Base-by-base conservation (phyloP, 2,888 invertebrate genomes). In the Odontocolon sp. region DNA sequence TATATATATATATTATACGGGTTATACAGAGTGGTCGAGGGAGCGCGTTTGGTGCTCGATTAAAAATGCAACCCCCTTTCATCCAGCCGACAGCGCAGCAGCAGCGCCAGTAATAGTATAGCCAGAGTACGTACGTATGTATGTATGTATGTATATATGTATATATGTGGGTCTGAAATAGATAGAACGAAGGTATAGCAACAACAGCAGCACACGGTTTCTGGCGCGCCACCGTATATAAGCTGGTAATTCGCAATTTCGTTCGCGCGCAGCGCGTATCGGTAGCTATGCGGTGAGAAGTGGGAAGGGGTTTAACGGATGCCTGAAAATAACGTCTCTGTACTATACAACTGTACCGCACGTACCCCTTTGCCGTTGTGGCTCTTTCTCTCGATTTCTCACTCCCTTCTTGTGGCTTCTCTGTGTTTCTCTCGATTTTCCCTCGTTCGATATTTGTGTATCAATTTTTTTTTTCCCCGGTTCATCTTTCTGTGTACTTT, bases 161-260 rank as follows among this genome's bases (percentile, higher is more conserved):
- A n/a, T n/a, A n/a, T n/a, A n/a, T n/a, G n/a, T n/a, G n/a, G n/a
- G n/a, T n/a, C n/a, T n/a, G 36, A n/a, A 6, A 56, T 33, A 14
- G 14, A n/a, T n/a, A 6, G 11, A 8, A 18, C 16, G 52, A 8
- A 11, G 33, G 5, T 33, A 6, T 11, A 42, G 36, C 63, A 36
- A 9, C 63, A 9, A 11, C 23, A 42, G 14, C 50, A 5, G 36
- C 69, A 11, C 69, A 70, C 52, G 40, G 59, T 70, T 59, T 54
- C 56, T 52, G 52, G 33, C 38, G 38, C 59, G 64, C 64, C 69
- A 61, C 57, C 68, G 47, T 69, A 61, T 75, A 75, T 75, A 75
- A 75, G 64, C 74, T 69, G 66, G 69, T 69, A 75, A 75, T 75
- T 69, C 64, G 74, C 74, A 75, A 75, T 75, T 69, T 75, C 69